Base-by-base conservation (phyloP, 2,888 invertebrate species). In the Sialis lutaria region DNA sequence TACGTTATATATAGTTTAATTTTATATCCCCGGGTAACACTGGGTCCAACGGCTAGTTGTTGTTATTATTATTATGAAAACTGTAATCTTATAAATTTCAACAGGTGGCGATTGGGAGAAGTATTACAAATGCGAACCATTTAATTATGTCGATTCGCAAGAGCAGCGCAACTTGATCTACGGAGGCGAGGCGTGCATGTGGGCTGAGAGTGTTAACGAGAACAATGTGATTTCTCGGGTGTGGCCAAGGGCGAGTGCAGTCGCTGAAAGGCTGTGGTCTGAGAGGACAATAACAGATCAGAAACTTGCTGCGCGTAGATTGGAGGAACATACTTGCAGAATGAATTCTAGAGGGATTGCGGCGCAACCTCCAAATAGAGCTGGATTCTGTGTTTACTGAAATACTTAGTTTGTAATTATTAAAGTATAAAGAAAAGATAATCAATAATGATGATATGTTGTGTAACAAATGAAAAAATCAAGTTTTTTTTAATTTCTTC, bases 101-200 rank as follows among this genome's bases (percentile, higher is more conserved):
- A 2, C 22, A 22, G 22, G 77, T 1, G 75, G 77, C 2, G 80
- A 83, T 57, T 88, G 87, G 86, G 53, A 60, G 4, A 70, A 75
- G 33, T 82, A 69, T 58, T 88, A 85, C 60, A 48, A 60, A 7
- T 79, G 79, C 51, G 85, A 89, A 56, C 88, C 87, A 0, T 65
- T 74, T 2, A 61, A 68, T 48, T 62, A 63, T 48, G 32, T 52
- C 33, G 67, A 71, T 5, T 67, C 62, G 1, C 56, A 60, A 2
- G 60, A 58, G 1, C 73, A 81, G 55, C 75, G 79, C 55, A 57
- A 70, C 2, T 65, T 80, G 46, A 77, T 95, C 31, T 63, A 89
- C 9, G 93, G 95, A 1, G 93, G 93, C 1, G 92, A 92, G 62
- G 87, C 89, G 1, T 89, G 90, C 56, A 83, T 95, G 81, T 93